Evolutionary conservation across 2,113 vertebrate genomes (phyloP), one percentile per base, ranked within the genome.

Genomic region (Vulpes vulpes): DNA sequence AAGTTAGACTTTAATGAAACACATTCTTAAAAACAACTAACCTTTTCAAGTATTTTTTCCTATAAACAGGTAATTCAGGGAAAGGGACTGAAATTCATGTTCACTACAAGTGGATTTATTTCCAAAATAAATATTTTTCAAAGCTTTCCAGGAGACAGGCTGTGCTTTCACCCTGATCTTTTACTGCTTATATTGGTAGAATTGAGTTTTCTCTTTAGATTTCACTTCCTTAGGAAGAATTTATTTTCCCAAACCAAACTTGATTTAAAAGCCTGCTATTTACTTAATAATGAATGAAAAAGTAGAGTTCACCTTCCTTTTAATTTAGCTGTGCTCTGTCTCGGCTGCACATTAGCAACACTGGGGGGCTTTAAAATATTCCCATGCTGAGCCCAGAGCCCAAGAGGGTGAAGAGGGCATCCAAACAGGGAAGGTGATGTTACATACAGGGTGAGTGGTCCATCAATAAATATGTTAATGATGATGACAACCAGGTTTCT

Each of bases 71-170:
- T 95, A 97, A 97, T 82, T 94, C 71, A 92, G 76, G 81, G 74
- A 80, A 96, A 97, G 53, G 67, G 30, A 78, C 0, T 96, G 38
- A 94, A 95, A 96, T 59, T 97, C 78, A 79, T 69, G 43, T 73
- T 94, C 51, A 79, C 65, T 60, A 92, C 20, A 96, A 94, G 84
- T 59, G 55, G 60, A 93, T 67, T 97, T 95, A 96, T 81, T 97
- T 97, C 91, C 93, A 97, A 97, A 97, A 92, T 67, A 97, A 98
- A 64, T 86, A 97, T 85, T 97, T 97, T 90, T 53, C 74, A 95
- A 96, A 97, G 96, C 83, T 96, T 97, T 98, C 95, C 88, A 96
- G 94, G 84, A 97, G 87, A 97, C 90, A 94, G 94, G 49, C 90
- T 82, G 64, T 82, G 90, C 87, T 95, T 96, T 76, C 78, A 86